phyloP scores from a whole-genome alignment of 2,888 invertebrate species.

The Drosophila mimetica region DNA sequence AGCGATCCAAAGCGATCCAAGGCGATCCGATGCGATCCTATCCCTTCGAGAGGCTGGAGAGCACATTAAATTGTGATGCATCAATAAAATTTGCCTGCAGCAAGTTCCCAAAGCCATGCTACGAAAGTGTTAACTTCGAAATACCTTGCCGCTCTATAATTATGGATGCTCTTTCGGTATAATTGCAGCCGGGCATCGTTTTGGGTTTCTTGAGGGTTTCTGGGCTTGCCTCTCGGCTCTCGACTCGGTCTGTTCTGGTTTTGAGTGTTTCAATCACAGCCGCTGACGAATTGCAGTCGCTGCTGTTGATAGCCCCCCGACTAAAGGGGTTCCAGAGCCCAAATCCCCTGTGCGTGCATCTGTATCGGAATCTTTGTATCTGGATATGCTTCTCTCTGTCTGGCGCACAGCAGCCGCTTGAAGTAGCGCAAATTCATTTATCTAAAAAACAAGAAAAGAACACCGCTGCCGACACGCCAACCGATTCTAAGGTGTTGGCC shows the following conservation, averaged over 20 bases:
- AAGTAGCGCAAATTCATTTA: constrained; percentile 78
- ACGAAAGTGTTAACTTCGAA: constrained; percentile 85
- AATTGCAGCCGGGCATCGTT: constrained; percentile 75
- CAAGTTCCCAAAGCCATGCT: constrained; percentile 78
- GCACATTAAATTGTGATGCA: constrained; percentile 80
- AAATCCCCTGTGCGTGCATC: constrained; percentile 38
- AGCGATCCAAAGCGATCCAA: constrained; percentile 30
- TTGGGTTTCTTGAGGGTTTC: constrained; percentile 17
- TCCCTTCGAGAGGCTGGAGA: constrained; percentile 47
- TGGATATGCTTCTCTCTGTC: constrained; percentile 12
- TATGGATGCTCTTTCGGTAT: constrained; percentile 81
- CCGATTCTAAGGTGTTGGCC: constrained; percentile 70
- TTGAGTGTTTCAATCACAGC: constrained; percentile 74
- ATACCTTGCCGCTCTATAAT: constrained; percentile 84
- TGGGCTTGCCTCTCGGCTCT: background rate
- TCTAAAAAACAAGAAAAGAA: constrained; percentile 66
- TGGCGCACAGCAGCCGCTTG: constrained; percentile 64
- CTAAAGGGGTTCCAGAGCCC: constrained; percentile 23
- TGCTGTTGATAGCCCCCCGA: constrained; percentile 59
- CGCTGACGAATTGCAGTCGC: constrained; percentile 67
- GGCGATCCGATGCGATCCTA: constrained; percentile 37
- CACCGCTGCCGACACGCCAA: constrained; percentile 65
- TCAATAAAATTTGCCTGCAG: constrained; percentile 80
- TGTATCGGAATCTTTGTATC: constrained; percentile 22
- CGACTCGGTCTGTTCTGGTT: constrained; percentile 12